These are phyloP conservation scores for Linyphia triangularis DNA, from an alignment of 2,888 invertebrate species.

Conservation along the genomic window DNA sequence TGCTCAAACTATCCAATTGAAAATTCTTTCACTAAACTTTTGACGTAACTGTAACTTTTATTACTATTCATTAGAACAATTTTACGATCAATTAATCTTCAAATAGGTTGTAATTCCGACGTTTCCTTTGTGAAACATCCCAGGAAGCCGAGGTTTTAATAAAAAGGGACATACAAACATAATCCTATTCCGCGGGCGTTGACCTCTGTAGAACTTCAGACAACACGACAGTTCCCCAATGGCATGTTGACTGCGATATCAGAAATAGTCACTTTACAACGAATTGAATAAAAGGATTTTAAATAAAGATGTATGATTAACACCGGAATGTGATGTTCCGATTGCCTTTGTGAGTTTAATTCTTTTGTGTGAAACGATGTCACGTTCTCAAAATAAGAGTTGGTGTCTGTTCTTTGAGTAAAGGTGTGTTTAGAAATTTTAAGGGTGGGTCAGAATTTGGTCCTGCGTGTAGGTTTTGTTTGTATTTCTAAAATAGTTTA, in stretches of 20 bases:
- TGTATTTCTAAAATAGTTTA: not conserved
- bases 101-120: not conserved
- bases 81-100: not conserved
- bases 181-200: conserved; percentile 23
- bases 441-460: not conserved
- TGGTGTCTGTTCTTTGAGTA: not conserved
- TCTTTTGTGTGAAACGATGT: conserved; percentile 23
- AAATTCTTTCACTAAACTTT: no score
- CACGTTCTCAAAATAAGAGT: not conserved
- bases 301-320: not conserved
- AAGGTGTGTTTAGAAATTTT: not conserved
- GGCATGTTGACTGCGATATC: conserved; percentile 16
- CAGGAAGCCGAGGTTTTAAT: conserved; percentile 1
- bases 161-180: conserved; percentile 36
- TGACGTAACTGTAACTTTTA: no score
- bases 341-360: conserved; percentile 4
- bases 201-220: conserved; percentile 29
- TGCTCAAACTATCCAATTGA: no score
- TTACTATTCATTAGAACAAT: not conserved
- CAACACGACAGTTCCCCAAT: conserved; percentile 4
- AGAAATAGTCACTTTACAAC: conserved; percentile 7
- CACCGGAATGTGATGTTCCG: not conserved
- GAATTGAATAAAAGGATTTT: conserved; percentile 20
- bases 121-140: not conserved
- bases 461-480: not conserved